Percentiles rank a stretch among this genome's conserved stretches.
These are phyloP conservation scores for Lagria hirta DNA, from an alignment of 2,888 invertebrate species.

Conservation along the genomic window DNA sequence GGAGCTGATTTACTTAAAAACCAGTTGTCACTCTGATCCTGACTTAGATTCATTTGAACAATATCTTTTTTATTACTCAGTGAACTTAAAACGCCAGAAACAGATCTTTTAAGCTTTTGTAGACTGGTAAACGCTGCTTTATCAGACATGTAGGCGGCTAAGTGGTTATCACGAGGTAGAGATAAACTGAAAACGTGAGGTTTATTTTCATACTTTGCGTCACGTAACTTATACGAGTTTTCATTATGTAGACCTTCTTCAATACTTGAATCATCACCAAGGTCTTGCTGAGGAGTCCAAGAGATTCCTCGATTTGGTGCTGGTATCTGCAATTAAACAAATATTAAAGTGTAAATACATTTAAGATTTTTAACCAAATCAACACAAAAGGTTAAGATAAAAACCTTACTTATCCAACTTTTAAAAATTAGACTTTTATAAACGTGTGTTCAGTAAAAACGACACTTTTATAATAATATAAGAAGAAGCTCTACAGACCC, in stretches of 20 bases:
- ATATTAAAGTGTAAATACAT: neutral
- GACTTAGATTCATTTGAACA: slow-evolving; percentile 33
- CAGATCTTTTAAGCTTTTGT: slow-evolving; percentile 71
- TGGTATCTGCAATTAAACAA: slow-evolving; percentile 10
- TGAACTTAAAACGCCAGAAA: slow-evolving; percentile 60
- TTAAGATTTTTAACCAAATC: too few relatives aligned
- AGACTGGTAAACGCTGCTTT: slow-evolving; percentile 46
- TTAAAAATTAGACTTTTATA: too few relatives aligned
- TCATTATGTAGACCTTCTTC: slow-evolving; percentile 44
- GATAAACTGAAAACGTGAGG: slow-evolving; percentile 75
- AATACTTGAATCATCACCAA: slow-evolving; percentile 58
- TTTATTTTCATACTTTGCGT: slow-evolving; percentile 29
- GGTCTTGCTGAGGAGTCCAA: slow-evolving; percentile 87
- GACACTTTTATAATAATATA: too few relatives aligned
- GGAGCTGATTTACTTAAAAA: slow-evolving; percentile 78
- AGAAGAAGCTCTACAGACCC: too few relatives aligned
- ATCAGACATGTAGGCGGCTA: slow-evolving; percentile 52
- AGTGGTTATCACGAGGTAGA: slow-evolving; percentile 66
- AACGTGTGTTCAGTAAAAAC: too few relatives aligned
- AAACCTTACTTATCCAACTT: too few relatives aligned
- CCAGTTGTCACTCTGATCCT: slow-evolving; percentile 69
- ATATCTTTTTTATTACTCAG: slow-evolving; percentile 38
- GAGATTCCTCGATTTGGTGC: slow-evolving; percentile 45
- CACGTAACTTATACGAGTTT: slow-evolving; percentile 26
- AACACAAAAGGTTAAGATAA: neutral